Conservation (phyloP, 2,888 invertebrate species). For the Tuta absoluta region DNA sequence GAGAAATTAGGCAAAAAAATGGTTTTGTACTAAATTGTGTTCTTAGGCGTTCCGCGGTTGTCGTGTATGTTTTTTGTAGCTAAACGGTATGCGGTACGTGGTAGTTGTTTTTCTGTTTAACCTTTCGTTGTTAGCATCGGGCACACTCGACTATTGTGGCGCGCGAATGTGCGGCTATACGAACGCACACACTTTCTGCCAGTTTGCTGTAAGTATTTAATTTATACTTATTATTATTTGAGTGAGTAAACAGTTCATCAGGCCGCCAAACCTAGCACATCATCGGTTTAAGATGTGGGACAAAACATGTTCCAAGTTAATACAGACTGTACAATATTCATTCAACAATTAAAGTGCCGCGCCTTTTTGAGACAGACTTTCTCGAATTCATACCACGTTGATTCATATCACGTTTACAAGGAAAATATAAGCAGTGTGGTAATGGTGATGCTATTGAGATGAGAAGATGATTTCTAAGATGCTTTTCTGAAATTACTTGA, state of each 20-base stretch:
- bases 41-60: conserved; percentile 43
- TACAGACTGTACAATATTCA: background rate
- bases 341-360: too few relatives aligned
- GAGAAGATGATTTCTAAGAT: too few relatives aligned
- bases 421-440: too few relatives aligned
- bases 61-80: conserved; percentile 31
- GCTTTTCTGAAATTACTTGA: too few relatives aligned
- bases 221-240: background rate
- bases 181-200: conserved; percentile 65
- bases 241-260: too few relatives aligned
- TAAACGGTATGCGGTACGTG: conserved; percentile 45
- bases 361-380: too few relatives aligned
- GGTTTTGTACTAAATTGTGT: conserved; percentile 32
- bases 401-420: too few relatives aligned
- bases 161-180: conserved; percentile 62
- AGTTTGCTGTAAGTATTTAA: conserved; percentile 55
- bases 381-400: too few relatives aligned
- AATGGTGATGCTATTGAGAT: too few relatives aligned
- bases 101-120: conserved; percentile 34
- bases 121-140: conserved; percentile 29
- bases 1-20: conserved; percentile 35
- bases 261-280: too few relatives aligned
- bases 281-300: background rate
- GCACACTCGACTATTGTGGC: conserved; percentile 62
- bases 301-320: background rate